Evolutionary conservation across 2,113 vertebrate species (phyloP).

Genomic region (Anguilla japonica): DNA sequence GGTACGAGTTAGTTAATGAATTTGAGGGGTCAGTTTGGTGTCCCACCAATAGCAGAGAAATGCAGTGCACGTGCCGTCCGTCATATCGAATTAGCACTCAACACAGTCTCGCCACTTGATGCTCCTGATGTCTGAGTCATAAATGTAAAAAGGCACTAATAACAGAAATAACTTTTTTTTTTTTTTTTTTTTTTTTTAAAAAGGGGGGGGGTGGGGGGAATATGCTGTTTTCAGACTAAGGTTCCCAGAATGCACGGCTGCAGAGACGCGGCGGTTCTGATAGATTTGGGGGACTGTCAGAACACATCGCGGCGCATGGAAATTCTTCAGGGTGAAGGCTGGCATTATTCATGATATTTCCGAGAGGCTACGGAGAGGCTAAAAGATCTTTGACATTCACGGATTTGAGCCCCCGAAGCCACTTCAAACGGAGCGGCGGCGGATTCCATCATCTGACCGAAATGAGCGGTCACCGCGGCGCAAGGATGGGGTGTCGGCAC

Average conservation of each 20-base stretch:
- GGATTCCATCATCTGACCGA: constrained; percentile 76
- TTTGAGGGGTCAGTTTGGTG: background rate
- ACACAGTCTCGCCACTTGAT: background rate
- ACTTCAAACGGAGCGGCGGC: constrained; percentile 44
- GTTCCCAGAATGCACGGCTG: background rate
- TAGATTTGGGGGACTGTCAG: constrained; percentile 3
- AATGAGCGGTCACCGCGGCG: constrained; percentile 74
- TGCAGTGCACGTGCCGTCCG: background rate
- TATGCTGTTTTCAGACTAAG: background rate
- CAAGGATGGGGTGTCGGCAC: constrained; percentile 64
- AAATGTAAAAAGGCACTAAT: background rate
- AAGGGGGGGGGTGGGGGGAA: background rate
- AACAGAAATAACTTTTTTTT: background rate
- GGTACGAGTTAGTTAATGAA: background rate
- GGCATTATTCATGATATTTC: constrained; percentile 62
- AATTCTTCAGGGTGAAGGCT: constrained; percentile 29
- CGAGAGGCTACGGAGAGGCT: constrained; percentile 51
- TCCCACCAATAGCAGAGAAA: background rate
- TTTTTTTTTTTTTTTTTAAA: background rate
- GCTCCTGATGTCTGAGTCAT: background rate
- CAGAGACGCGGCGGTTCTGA: background rate
- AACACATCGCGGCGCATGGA: background rate
- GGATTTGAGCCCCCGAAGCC: constrained; percentile 71
- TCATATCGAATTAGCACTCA: background rate
- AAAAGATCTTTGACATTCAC: constrained; percentile 71